A percentile compares a stretch with the other conserved stretches of the same genome.
phyloP scores from a whole-genome alignment of 23 tunicate species.

The Styela clava region DNA sequence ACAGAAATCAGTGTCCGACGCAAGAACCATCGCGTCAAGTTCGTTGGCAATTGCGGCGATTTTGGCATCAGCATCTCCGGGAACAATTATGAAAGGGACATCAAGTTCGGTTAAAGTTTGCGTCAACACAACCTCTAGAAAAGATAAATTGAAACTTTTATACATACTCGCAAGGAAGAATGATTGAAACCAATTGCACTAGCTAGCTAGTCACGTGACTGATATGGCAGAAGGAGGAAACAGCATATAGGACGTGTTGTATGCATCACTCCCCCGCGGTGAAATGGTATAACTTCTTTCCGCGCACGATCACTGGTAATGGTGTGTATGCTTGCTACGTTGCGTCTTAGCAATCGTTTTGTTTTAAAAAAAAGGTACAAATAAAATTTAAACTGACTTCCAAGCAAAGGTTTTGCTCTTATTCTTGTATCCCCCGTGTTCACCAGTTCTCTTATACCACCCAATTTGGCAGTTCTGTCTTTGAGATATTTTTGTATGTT shows the following conservation, averaged over 20 bases:
- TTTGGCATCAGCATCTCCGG: conserved; percentile 8
- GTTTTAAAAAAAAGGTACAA: no score
- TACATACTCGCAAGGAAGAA: no score
- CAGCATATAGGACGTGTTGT: no score
- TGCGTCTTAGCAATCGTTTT: no score
- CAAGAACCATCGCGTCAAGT: conserved; percentile 2
- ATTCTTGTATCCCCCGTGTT: background rate
- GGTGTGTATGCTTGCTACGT: no score
- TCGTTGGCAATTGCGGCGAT: conserved; percentile 12
- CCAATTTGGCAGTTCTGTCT: background rate
- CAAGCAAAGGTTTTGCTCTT: conserved; percentile 5
- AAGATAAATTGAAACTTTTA: background rate
- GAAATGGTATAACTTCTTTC: no score
- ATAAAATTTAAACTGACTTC: background rate
- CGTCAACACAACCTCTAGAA: conserved; percentile 4
- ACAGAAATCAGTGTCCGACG: conserved; percentile 16
- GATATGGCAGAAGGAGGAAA: no score
- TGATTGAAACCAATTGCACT: no score
- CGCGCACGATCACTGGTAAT: no score
- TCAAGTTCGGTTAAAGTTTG: conserved; percentile 6
- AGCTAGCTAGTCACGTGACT: no score
- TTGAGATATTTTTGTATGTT: conserved; percentile 1
- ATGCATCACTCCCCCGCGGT: no score
- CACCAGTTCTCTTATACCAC: background rate
- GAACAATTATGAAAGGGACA: conserved; percentile 7